phyloP scores from a whole-genome alignment of 2,888 invertebrate genomes.

The Caenorhabditis afra region DNA sequence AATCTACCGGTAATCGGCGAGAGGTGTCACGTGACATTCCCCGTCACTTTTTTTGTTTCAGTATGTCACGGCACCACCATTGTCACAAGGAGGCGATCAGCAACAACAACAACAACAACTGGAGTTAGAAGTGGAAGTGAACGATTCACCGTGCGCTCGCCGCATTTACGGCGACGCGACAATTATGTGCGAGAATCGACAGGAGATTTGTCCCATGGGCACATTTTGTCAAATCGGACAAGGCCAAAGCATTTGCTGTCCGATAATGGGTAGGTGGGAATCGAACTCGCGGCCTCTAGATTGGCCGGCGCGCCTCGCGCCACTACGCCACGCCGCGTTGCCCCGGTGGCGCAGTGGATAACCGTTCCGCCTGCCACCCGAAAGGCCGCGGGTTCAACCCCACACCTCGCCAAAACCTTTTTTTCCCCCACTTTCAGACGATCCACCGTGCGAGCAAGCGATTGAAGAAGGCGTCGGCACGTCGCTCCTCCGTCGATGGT shows the following conservation, averaged over 20 bases:
- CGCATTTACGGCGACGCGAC: conserved; percentile 60
- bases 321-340: too few species aligned
- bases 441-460: conserved; percentile 66
- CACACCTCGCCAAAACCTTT: too few species aligned
- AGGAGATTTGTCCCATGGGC: conserved; percentile 62
- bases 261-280: conserved; percentile 53
- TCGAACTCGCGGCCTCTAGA: too few species aligned
- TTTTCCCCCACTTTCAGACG: too few species aligned
- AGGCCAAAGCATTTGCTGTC: conserved; percentile 72
- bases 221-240: conserved; percentile 70
- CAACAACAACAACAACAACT: too few species aligned
- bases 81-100: too few species aligned
- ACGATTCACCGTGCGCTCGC: conserved; percentile 61
- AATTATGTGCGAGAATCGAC: conserved; percentile 62
- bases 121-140: too few species aligned
- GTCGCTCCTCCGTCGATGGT: conserved; percentile 67
- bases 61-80: conserved; percentile 40
- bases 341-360: too few species aligned
- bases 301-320: too few species aligned
- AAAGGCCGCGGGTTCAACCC: too few species aligned
- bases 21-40: not conserved
- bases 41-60: conserved; percentile 5
- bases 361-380: too few species aligned
- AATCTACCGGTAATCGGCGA: conserved; percentile 29
- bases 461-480: conserved; percentile 67